Evolutionary conservation across 2,113 vertebrate species (phyloP), one percentile per base, ranked within the genome.

Genomic region (Phylloscopus whistleri): DNA sequence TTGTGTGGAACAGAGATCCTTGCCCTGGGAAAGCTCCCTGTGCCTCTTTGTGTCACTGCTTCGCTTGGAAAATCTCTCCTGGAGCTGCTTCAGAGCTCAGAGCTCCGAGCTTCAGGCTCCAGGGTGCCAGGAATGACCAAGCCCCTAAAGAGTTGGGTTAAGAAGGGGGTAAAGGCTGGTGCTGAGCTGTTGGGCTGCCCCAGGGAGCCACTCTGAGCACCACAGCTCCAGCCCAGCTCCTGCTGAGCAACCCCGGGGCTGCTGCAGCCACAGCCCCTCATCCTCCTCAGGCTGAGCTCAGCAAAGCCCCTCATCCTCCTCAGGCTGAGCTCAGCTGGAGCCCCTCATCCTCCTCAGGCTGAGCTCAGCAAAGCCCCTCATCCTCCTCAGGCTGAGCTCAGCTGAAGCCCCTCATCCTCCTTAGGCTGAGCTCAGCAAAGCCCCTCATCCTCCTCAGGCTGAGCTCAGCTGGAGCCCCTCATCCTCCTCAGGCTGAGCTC

Each of bases 171-270:
- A 1, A 8, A 16, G 4, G 49, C 64, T 17, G 52, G 5, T 35
- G 60, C 69, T 17, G 43, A 44, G 41, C 15, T 49, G 11, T 10
- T 44, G 37, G 37, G 41, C 44, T 75, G 85, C 74, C 74, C 8
- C 85, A n/a, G 70, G 78, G 87, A 90, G 28, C 87, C 91, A 79
- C 82, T 49, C 46, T 27, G 41, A 84, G 81, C 76, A 5, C 39
- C 4, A 0, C 2, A 0, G 9, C 26, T 18, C 66, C 62, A 14
- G 63, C 6, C 26, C 6, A 1, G 37, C 23, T 31, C 51, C 48
- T 30, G 56, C 43, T 13, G 37, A 67, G 86, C 62, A 5, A 5
- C 15, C 41, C 27, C 2, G 9, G 62, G 66, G 73, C 84, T 44
- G 20, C 26, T 53, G 73, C 48, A 33, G 16, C 55, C 1, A 1